Evolutionary conservation across 2,113 vertebrate species (phyloP).

Genomic region (Gavia stellata): DNA sequence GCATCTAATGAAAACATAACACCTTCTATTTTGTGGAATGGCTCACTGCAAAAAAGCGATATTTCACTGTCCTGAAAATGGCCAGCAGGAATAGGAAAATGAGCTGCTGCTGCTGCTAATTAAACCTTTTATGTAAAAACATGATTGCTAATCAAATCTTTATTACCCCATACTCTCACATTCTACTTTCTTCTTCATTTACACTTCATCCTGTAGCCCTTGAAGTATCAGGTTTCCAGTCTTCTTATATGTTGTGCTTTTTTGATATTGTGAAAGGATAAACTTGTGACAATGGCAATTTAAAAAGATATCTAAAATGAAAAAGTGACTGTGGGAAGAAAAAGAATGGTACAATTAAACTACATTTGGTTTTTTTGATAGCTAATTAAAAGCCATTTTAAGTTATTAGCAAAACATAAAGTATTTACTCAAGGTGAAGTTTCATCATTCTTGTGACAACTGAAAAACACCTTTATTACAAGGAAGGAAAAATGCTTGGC

Average conservation of each 20-base stretch:
- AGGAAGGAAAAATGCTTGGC: not conserved
- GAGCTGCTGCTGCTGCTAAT: not conserved
- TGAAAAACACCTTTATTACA: not conserved
- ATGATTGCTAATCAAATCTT: constrained; percentile 9
- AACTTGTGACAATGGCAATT: not conserved
- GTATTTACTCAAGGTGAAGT: not conserved
- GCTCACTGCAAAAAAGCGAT: constrained; percentile 1
- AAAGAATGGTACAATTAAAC: not conserved
- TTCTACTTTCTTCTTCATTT: constrained; percentile 1
- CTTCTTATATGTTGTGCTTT: not conserved
- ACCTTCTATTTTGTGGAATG: not conserved
- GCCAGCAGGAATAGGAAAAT: not conserved
- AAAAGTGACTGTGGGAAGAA: not conserved
- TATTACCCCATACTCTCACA: not conserved
- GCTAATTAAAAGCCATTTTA: not conserved
- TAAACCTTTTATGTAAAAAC: constrained; percentile 15
- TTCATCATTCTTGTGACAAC: not conserved
- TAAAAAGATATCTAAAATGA: not conserved
- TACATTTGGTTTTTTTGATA: not conserved
- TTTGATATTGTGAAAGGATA: not conserved
- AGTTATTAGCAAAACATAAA: not conserved
- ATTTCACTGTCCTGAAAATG: constrained; percentile 14
- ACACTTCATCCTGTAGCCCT: not conserved
- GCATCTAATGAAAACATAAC: constrained; percentile 55
- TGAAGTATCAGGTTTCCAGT: not conserved